phyloP scores from a whole-genome alignment of 2,113 vertebrate species.

The Progne subis region DNA sequence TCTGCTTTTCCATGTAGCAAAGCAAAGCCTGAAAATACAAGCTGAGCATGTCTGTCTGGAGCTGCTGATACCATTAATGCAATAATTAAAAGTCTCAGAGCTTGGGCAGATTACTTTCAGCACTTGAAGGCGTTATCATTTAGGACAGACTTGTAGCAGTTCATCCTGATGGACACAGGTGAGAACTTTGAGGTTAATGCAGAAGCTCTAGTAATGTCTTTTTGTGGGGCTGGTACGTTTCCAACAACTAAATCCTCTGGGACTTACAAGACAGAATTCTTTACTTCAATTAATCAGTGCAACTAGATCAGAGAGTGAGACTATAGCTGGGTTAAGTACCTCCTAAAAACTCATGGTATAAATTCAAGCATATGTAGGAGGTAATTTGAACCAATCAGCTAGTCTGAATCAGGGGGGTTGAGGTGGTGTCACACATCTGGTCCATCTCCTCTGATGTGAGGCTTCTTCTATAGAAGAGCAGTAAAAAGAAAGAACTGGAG shows the following conservation, averaged over 20 bases:
- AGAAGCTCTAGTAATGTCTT: not conserved
- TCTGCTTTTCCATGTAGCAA: not conserved
- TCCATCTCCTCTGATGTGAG: not conserved
- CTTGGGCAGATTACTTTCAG: not conserved
- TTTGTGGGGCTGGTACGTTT: not conserved
- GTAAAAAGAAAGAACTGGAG: not conserved
- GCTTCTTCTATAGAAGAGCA: not conserved
- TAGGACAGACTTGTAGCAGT: not conserved
- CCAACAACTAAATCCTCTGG: not conserved
- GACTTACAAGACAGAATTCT: not conserved
- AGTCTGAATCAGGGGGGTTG: fast-evolving
- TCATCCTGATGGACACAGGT: not conserved
- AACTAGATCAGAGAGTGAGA: not conserved
- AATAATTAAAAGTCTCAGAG: not conserved
- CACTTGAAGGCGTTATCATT: not conserved
- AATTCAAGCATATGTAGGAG: not conserved
- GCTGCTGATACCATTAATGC: not conserved
- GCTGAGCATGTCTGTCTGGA: not conserved
- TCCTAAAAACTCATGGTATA: not conserved
- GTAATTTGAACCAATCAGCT: not conserved
- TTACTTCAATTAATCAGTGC: not conserved
- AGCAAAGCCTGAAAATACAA: not conserved
- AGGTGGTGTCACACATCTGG: not conserved
- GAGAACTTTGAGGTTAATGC: not conserved
- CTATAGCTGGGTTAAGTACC: not conserved